These are phyloP conservation scores for Machimus rusticus DNA, from an alignment of 2,888 invertebrate genomes.

Conservation along the genomic window DNA sequence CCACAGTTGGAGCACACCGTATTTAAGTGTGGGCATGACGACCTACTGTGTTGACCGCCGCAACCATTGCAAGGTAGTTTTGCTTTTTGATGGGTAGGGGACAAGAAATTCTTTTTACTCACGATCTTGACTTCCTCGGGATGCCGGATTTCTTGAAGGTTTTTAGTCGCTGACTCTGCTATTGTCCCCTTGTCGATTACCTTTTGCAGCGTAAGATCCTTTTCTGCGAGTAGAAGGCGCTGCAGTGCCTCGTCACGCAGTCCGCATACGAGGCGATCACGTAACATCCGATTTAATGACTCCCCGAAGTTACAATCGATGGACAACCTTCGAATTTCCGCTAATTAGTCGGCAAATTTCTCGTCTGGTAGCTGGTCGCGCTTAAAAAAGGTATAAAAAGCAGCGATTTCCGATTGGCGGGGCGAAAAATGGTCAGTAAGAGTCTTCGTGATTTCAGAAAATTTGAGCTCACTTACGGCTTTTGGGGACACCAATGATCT, in stretches of 20 bases:
- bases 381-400: background rate
- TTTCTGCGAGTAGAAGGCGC: no score
- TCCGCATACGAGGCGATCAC: no score
- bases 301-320: no score
- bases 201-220: background rate
- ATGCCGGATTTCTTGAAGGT: background rate
- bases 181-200: background rate
- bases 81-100: no score
- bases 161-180: background rate
- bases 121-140: background rate
- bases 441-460: background rate
- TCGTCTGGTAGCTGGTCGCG: background rate
- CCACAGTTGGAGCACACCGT: no score
- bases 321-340: background rate
- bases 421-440: background rate
- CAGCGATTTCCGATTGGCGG: background rate
- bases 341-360: background rate
- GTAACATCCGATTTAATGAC: no score
- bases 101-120: no score
- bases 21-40: no score
- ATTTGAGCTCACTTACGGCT: background rate
- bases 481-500: background rate
- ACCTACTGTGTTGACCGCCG: no score
- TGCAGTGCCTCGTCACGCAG: no score
- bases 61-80: no score